Evolutionary conservation across 2,888 invertebrate genomes (phyloP).

Genomic region (Drosophila vallismaia): DNA sequence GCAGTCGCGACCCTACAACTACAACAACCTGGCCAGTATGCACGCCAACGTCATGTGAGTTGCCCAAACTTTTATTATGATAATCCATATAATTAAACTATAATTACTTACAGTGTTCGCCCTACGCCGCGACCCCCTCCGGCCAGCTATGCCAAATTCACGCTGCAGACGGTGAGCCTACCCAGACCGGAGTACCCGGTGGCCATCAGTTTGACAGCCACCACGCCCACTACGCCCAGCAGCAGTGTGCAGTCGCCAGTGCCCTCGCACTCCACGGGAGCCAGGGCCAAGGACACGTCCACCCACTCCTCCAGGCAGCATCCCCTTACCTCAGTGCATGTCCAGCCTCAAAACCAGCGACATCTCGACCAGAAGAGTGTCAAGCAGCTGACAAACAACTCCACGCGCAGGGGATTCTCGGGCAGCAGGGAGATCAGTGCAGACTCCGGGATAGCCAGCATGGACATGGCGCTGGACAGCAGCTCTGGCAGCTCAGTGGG

Average conservation of each 20-base stretch:
- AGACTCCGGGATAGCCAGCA: constrained; percentile 83
- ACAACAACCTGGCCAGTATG: constrained; percentile 81
- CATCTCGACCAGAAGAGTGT: constrained; percentile 88
- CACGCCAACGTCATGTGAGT: constrained; percentile 84
- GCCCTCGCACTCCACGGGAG: constrained; percentile 57
- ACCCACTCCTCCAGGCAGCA: constrained; percentile 49
- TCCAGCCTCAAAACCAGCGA: constrained; percentile 75
- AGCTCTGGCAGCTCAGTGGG: constrained; percentile 66
- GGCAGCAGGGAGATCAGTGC: constrained; percentile 84
- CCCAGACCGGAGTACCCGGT: constrained; percentile 90
- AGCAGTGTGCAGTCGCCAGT: constrained; percentile 69
- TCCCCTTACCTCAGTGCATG: constrained; percentile 66
- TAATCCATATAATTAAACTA: background rate
- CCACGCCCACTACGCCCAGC: constrained; percentile 76
- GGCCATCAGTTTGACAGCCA: constrained; percentile 82
- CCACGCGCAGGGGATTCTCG: constrained; percentile 85
- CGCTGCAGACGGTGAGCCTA: constrained; percentile 89
- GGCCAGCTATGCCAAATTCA: constrained; percentile 86
- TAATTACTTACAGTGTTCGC: constrained; percentile 72
- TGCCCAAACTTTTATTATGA: background rate
- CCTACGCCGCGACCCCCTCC: constrained; percentile 82
- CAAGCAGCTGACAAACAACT: constrained; percentile 90
- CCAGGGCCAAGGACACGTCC: constrained; percentile 67
- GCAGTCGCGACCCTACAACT: constrained; percentile 73
- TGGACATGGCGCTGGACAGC: constrained; percentile 80